These are phyloP conservation scores for Chrysotoxum bicinctum DNA, from an alignment of 2,888 invertebrate genomes.

Conservation along the genomic window DNA sequence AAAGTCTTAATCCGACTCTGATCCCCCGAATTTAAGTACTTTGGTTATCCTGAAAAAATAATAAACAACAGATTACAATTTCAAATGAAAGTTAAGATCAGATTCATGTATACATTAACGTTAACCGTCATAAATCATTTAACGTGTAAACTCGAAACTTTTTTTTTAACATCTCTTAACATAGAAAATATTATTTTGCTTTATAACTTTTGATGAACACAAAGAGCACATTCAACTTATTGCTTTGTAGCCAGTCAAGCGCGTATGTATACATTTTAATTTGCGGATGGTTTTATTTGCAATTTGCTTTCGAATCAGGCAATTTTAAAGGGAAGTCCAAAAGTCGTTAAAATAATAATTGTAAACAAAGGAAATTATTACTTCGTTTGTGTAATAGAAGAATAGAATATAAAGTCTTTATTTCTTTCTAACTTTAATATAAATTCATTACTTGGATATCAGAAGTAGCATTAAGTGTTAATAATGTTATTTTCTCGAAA, in stretches of 20 bases:
- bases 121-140: background rate
- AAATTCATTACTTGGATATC: too few species aligned
- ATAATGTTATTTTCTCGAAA: too few species aligned
- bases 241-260: conserved; percentile 2
- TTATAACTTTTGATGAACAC: background rate
- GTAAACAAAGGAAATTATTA: too few species aligned
- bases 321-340: background rate
- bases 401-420: too few species aligned
- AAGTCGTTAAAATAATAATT: too few species aligned
- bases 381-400: too few species aligned
- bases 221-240: conserved; percentile 15
- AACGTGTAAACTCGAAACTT: background rate
- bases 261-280: conserved; percentile 14
- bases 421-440: too few species aligned
- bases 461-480: too few species aligned
- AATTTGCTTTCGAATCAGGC: accelerated
- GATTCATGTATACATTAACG: background rate
- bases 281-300: background rate
- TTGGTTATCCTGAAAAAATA: background rate
- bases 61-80: background rate
- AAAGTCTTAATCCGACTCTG: background rate
- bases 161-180: too few species aligned
- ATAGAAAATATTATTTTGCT: background rate
- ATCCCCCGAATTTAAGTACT: background rate
- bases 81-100: background rate